These are phyloP conservation scores for Lacerta agilis DNA, from an alignment of 2,797 vertebrate species.

Conservation along the genomic window DNA sequence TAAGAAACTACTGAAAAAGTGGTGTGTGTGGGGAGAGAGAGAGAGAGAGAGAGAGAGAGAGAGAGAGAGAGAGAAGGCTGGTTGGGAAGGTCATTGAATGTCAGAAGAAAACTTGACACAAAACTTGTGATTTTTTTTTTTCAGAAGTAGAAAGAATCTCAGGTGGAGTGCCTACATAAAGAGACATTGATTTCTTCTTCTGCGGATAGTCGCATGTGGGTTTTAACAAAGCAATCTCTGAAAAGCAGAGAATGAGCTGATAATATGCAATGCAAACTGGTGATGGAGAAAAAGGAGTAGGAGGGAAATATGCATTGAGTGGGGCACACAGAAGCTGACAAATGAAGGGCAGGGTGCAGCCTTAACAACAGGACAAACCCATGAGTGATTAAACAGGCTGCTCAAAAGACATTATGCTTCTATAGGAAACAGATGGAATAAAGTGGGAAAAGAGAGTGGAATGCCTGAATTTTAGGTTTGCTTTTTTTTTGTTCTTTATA, in stretches of 20 bases:
- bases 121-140: not conserved
- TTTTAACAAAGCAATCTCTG: slow-evolving; percentile 30
- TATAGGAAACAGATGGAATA: slow-evolving; percentile 61
- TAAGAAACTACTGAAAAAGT: no score
- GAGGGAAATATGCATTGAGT: not conserved
- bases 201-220: not conserved
- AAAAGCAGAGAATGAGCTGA: slow-evolving; percentile 17
- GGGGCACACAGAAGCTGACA: not conserved
- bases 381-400: slow-evolving; percentile 64
- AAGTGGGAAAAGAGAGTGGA: slow-evolving; percentile 54
- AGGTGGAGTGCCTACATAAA: not conserved
- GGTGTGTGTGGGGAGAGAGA: not conserved
- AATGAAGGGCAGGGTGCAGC: slow-evolving; percentile 57
- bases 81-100: accelerated
- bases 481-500: slow-evolving; percentile 29
- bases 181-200: slow-evolving; percentile 31
- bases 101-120: not conserved
- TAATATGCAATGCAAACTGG: slow-evolving; percentile 4
- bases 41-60: no score
- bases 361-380: slow-evolving; percentile 42
- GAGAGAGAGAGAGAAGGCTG: not conserved
- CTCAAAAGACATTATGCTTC: slow-evolving; percentile 60
- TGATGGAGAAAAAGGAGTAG: not conserved
- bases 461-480: slow-evolving; percentile 49
- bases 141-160: not conserved